Evolutionary conservation across 2,888 invertebrate genomes (phyloP).

Genomic region (Agriopis marginaria): DNA sequence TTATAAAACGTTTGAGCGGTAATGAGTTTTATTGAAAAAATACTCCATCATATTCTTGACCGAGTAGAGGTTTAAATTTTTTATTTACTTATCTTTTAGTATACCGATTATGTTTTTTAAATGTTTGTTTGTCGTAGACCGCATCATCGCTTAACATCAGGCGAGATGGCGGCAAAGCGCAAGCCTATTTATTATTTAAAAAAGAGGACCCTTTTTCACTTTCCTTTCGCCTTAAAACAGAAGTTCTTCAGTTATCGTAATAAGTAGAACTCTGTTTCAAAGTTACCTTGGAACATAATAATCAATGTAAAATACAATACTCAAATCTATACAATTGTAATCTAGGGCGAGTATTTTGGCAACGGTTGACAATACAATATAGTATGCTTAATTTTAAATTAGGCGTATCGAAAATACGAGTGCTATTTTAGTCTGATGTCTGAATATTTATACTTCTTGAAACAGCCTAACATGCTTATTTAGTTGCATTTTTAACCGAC

Average conservation of each 20-base stretch:
- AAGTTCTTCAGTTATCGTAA: slow-evolving; percentile 10
- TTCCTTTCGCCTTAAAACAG: neutral
- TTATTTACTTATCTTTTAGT: too few species aligned
- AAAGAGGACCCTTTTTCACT: too few species aligned
- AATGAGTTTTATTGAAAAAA: too few species aligned
- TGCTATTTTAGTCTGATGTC: slow-evolving; percentile 59
- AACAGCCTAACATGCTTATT: slow-evolving; percentile 16
- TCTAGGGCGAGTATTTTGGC: slow-evolving; percentile 82
- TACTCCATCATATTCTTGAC: too few species aligned
- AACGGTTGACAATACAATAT: slow-evolving; percentile 82
- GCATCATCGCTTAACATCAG: too few species aligned
- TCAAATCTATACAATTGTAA: slow-evolving; percentile 67
- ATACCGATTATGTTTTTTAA: too few species aligned
- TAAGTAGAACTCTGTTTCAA: slow-evolving; percentile 21
- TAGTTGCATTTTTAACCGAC: neutral
- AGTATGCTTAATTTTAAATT: slow-evolving; percentile 75
- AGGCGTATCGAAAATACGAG: slow-evolving; percentile 58
- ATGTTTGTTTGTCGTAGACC: too few species aligned
- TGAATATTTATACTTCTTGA: slow-evolving; percentile 30
- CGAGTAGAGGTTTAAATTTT: too few species aligned
- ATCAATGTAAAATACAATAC: slow-evolving; percentile 63
- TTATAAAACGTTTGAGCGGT: too few species aligned
- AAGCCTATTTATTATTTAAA: too few species aligned
- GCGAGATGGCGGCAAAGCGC: too few species aligned
- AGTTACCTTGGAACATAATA: slow-evolving; percentile 53